These are phyloP conservation scores for Anadara kagoshimensis DNA, from an alignment of 1,140 invertebrate species.

Conservation along the genomic window DNA sequence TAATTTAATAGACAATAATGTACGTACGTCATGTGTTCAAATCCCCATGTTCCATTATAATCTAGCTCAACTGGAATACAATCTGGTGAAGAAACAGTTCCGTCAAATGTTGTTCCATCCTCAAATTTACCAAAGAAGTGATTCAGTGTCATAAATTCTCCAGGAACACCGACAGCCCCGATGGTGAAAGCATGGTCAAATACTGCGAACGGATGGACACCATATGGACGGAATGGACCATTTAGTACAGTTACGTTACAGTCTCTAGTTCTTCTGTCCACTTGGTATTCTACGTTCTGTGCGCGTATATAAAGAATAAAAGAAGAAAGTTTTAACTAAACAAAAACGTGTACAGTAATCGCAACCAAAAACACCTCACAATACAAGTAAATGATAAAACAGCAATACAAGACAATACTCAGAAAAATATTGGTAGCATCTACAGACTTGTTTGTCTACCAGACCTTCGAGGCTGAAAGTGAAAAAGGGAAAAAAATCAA, in stretches of 20 bases:
- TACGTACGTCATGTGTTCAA: not conserved
- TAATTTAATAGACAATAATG: not conserved
- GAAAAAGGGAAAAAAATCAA: too few relatives aligned
- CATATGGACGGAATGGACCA: slow-evolving; percentile 54
- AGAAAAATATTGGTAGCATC: too few relatives aligned
- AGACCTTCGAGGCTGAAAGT: too few relatives aligned
- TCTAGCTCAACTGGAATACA: slow-evolving; percentile 48
- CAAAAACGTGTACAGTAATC: too few relatives aligned
- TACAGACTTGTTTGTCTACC: too few relatives aligned
- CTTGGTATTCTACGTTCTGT: slow-evolving; percentile 34
- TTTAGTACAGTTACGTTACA: slow-evolving; percentile 49
- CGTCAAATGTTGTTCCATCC: slow-evolving; percentile 31
- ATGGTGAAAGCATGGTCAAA: slow-evolving; percentile 47
- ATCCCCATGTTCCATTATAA: not conserved
- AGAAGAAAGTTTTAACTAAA: too few relatives aligned
- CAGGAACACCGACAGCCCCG: slow-evolving; percentile 49
- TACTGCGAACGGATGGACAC: slow-evolving; percentile 49
- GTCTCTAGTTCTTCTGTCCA: slow-evolving; percentile 46
- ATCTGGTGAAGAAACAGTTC: slow-evolving; percentile 49
- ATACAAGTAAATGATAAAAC: too few relatives aligned
- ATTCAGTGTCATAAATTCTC: slow-evolving; percentile 40
- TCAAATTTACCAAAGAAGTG: slow-evolving; percentile 33
- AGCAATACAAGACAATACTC: too few relatives aligned
- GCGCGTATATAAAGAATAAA: too few relatives aligned
- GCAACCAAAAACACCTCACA: too few relatives aligned